A percentile compares a stretch with the other conserved stretches of the same genome.
phyloP scores from a whole-genome alignment of 2,113 vertebrate genomes.

The Silurus glanis region DNA sequence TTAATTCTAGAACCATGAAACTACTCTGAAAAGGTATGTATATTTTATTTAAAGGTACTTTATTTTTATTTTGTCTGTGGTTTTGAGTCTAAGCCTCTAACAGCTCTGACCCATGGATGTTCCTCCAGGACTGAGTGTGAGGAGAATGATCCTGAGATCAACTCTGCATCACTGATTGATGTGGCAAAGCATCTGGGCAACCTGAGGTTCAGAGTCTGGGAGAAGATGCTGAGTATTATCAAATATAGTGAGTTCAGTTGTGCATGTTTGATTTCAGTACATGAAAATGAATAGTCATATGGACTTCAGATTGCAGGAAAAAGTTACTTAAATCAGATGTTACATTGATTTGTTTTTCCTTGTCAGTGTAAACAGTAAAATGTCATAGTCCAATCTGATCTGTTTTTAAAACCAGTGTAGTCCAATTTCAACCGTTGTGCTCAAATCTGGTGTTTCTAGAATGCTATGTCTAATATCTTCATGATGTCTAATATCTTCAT shows the following conservation, averaged over 20 bases:
- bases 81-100: neutral
- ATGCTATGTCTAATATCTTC: neutral
- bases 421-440: neutral
- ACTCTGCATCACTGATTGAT: slow-evolving; percentile 29
- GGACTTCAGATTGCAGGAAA: neutral
- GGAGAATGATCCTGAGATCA: slow-evolving; percentile 20
- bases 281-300: neutral
- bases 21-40: slow-evolving; percentile 29
- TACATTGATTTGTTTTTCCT: neutral
- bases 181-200: slow-evolving; percentile 53
- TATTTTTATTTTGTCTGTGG: neutral
- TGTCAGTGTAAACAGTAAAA: neutral
- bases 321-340: neutral
- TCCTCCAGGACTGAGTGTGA: slow-evolving; percentile 37
- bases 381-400: neutral
- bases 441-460: neutral
- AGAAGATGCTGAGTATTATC: slow-evolving; percentile 45
- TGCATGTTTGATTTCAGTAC: neutral
- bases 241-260: slow-evolving; percentile 45
- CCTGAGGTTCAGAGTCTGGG: slow-evolving; percentile 49
- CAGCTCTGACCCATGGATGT: slow-evolving; percentile 4
- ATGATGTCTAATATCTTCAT: neutral
- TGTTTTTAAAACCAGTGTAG: neutral
- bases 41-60: neutral
- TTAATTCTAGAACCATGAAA: slow-evolving; percentile 38